A percentile compares a stretch with the other conserved stretches of the same genome.
Conservation (phyloP, 2,113 vertebrate species). For the Sorex araneus region DNA sequence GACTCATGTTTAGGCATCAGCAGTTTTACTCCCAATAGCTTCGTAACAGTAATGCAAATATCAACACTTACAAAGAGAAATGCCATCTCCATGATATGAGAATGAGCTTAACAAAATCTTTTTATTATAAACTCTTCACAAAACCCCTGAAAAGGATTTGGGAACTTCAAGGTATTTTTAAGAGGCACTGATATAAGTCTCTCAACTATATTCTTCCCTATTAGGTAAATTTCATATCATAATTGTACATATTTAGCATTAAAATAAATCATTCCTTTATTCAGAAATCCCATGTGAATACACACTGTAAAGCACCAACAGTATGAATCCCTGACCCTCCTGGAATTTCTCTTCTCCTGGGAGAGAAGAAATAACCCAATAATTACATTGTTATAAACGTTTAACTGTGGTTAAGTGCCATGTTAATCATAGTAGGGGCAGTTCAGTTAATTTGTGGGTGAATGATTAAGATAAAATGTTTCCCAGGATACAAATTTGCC, state of each 20-base stretch:
- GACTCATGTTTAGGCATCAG: background rate
- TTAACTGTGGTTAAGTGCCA: background rate
- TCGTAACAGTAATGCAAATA: background rate
- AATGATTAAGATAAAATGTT: background rate
- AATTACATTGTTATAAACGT: background rate
- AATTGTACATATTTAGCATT: background rate
- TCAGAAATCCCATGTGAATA: background rate
- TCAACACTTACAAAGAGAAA: background rate
- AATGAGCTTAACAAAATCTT: background rate
- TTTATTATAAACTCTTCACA: background rate
- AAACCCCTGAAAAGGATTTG: background rate
- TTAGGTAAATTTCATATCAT: background rate
- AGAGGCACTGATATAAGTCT: conserved; percentile 7
- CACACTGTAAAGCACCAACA: background rate
- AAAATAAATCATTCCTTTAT: conserved; percentile 8
- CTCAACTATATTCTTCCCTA: background rate
- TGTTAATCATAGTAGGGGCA: background rate
- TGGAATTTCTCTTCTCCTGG: background rate
- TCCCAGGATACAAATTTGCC: background rate
- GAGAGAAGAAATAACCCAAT: background rate
- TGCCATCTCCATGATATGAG: background rate
- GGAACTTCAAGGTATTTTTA: background rate
- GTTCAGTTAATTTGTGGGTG: background rate
- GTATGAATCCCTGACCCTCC: background rate
- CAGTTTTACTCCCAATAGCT: background rate